Base-by-base conservation (phyloP, 2,113 vertebrate species). In the Galemys pyrenaicus region DNA sequence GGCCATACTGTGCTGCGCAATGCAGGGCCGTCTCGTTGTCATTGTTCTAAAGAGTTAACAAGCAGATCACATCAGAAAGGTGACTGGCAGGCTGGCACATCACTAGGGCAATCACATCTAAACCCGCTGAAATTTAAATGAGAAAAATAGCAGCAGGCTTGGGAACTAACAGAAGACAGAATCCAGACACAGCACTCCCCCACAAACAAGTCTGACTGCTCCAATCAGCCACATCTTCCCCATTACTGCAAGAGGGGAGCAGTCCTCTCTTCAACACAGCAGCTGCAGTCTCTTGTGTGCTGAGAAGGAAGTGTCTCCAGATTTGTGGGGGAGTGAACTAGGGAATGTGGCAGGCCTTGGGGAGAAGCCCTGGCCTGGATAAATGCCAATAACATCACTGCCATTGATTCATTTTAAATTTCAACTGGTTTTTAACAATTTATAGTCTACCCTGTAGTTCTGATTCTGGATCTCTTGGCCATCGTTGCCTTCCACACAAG, bases 1-100 rank as follows among this genome's bases (percentile, higher is more conserved):
- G 99, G 94, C 99, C 99, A 1, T 99, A 99, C 98, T 99, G 99
- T 0, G 99, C 99, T 0, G 99, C 99, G 3, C 99, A 99, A 97
- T 99, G 99, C 97, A 99, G 98, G 12, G 99, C 99, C 0, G 99
- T 99, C 98, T 99, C 99, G 6, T 99, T 99, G 98, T 99, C 99
- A 0, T 99, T 99, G 98, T 99, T 99, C 99, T 99, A 98, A 90
- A 70, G 78, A 91, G 92, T 92, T 60, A 92, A 98, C 78, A 92
- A 94, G 93, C 24, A 28, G n/a, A 87, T 20, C 44, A 4, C 0
- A 2, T 81, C 2, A 56, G 0, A 28, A 92, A 77, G 95, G 87
- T 26, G 41, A 84, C 9, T 0, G 70, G 41, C 24, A n/a, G 0
- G 46, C 1, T 0, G 32, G 68, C 56, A 41, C 15, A 16, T 1